phyloP scores from a whole-genome alignment of 2,113 vertebrate species.

The Cyanistes caeruleus region DNA sequence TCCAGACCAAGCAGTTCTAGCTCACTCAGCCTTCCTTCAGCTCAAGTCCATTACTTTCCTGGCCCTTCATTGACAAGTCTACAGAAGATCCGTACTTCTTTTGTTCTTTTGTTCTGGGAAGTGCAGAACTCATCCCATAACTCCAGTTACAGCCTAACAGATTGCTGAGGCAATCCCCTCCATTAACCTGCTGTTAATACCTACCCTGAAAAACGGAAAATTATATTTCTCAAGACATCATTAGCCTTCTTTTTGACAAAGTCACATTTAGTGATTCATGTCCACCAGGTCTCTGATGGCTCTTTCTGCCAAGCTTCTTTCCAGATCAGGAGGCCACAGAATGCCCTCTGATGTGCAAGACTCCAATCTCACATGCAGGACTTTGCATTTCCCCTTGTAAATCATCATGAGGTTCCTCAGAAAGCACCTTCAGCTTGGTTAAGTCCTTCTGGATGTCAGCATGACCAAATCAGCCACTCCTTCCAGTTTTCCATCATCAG shows the following conservation, averaged over 20 bases:
- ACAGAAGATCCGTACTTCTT: not conserved
- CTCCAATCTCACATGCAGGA: not conserved
- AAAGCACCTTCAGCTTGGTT: not conserved
- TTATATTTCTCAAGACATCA: not conserved
- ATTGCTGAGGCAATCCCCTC: not conserved
- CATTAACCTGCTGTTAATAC: not conserved
- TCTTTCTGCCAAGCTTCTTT: not conserved
- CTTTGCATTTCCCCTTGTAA: not conserved
- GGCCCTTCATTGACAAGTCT: not conserved
- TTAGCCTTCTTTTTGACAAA: not conserved
- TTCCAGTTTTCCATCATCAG: not conserved
- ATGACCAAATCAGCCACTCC: not conserved
- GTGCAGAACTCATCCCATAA: not conserved
- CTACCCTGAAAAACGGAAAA: not conserved
- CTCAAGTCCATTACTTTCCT: not conserved
- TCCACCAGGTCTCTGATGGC: accelerated
- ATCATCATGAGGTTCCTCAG: not conserved
- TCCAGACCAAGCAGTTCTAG: not conserved
- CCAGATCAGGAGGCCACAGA: not conserved
- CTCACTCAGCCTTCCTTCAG: not conserved
- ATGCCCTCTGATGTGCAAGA: not conserved
- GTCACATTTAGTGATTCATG: not conserved
- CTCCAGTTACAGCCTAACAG: not conserved
- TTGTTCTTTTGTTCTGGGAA: not conserved
- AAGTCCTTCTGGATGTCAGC: not conserved